phyloP scores from a whole-genome alignment of 2,888 invertebrate species.

The Tachystola acroxantha region DNA sequence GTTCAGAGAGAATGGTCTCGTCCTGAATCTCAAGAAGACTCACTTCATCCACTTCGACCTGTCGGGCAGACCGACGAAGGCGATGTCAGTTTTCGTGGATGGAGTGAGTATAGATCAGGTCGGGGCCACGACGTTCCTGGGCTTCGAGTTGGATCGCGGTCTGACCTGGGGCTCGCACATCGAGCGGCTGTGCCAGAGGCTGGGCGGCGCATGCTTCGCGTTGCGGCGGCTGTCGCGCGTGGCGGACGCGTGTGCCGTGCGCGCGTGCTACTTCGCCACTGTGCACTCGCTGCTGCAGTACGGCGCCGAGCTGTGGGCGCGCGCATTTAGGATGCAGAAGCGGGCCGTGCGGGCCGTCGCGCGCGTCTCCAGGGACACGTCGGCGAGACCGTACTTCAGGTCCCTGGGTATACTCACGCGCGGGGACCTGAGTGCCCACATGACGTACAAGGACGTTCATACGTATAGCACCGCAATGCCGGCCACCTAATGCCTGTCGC shows the following conservation, averaged over 20 bases:
- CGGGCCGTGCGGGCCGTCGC: too few species aligned
- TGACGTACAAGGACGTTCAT: neutral
- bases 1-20: slow-evolving; percentile 7
- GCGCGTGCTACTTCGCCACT: neutral
- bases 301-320: neutral
- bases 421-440: neutral
- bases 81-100: neutral
- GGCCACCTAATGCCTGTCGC: neutral
- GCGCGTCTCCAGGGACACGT: too few species aligned
- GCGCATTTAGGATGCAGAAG: neutral
- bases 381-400: too few species aligned
- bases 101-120: slow-evolving; percentile 1
- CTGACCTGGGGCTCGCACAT: neutral
- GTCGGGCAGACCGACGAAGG: neutral
- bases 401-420: neutral
- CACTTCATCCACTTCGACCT: slow-evolving; percentile 6
- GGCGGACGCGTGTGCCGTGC: neutral
- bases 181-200: neutral
- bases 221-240: neutral
- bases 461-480: too few species aligned
- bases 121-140: neutral
- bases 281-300: neutral
- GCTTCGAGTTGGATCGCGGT: neutral
- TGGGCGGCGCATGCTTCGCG: neutral
- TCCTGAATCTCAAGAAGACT: slow-evolving; percentile 4